Evolutionary conservation across 1,140 invertebrate genomes (phyloP).

Genomic region (Papilio polytes): DNA sequence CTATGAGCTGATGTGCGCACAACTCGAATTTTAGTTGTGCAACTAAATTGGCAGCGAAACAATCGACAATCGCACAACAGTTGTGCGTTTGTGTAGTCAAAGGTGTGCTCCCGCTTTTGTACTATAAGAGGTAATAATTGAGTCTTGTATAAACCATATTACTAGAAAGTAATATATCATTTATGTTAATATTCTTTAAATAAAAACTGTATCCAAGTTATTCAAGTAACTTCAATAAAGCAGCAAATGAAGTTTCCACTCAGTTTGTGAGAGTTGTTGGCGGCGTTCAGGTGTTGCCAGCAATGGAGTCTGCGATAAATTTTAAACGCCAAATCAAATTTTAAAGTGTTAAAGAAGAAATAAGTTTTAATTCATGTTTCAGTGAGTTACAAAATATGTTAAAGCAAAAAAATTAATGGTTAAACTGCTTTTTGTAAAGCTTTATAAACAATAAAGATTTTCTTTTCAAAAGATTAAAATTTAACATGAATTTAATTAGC

Average conservation of each 20-base stretch:
- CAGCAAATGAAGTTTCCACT: neutral
- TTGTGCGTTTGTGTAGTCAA: no score
- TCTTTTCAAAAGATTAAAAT: no score
- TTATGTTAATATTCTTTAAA: neutral
- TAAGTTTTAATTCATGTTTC: neutral
- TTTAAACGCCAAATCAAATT: conserved; percentile 23
- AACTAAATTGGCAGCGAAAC: no score
- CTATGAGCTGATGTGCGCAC: no score
- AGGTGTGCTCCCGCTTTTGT: no score
- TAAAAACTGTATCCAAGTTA: neutral
- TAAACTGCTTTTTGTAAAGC: neutral
- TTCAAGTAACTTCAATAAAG: conserved; percentile 2
- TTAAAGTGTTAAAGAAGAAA: neutral
- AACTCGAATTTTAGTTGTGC: no score
- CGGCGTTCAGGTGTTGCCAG: conserved; percentile 2
- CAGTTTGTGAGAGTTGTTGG: neutral
- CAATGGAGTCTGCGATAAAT: conserved; percentile 1
- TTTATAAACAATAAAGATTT: neutral
- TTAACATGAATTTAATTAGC: no score
- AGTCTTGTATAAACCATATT: neutral
- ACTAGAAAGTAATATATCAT: neutral
- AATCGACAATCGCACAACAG: no score
- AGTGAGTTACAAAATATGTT: neutral
- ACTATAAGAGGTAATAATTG: no score
- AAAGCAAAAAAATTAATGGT: neutral